Conservation (phyloP, 2,797 vertebrate species). For the Sebastes ruberrimus region DNA sequence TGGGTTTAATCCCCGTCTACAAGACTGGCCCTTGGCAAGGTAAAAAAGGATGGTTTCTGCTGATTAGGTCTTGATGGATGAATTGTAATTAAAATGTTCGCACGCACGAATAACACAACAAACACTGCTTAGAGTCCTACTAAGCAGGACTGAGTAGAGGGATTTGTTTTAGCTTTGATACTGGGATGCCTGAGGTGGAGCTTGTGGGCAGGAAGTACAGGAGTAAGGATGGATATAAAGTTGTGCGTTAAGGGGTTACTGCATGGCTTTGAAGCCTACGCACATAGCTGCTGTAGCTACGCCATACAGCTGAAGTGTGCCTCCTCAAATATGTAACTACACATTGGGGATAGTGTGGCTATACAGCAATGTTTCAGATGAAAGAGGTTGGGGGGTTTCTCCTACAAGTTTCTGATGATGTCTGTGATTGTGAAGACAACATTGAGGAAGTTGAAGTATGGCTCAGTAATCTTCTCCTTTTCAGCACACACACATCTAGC, state of each 20-base stretch:
- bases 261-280: not conserved
- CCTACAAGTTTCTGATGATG: not conserved
- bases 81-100: constrained; percentile 27
- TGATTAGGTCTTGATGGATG: constrained; percentile 17
- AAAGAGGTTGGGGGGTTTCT: not conserved
- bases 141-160: not conserved
- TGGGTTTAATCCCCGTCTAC: constrained; percentile 33
- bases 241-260: not conserved
- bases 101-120: constrained; percentile 3
- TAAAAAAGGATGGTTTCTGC: constrained; percentile 4
- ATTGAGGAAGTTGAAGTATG: not conserved
- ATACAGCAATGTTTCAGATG: not conserved
- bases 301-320: not conserved
- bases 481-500: not conserved
- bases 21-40: constrained; percentile 28
- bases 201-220: not conserved
- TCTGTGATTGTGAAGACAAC: not conserved
- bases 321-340: not conserved
- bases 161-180: not conserved
- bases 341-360: not conserved
- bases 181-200: not conserved
- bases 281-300: not conserved
- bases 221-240: not conserved
- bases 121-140: not conserved
- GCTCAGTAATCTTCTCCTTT: not conserved